Base-by-base conservation (phyloP, 1,140 invertebrate species). In the Drosophila tsacasi region DNA sequence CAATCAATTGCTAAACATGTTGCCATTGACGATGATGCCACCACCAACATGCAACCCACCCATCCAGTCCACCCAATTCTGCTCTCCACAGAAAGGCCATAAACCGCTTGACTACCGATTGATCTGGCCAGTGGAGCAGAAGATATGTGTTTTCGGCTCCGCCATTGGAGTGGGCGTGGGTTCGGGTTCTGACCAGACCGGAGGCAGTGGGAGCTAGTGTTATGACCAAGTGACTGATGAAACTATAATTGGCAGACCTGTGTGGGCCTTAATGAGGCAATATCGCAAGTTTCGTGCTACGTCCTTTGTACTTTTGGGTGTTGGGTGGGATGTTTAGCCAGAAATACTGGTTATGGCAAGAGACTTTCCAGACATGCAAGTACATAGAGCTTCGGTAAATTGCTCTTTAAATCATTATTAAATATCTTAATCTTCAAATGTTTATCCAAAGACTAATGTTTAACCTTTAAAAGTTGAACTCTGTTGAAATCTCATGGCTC, bases 1-100 rank as follows among this genome's bases (percentile, higher is more conserved):
- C 83, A 87, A 83, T 86, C 83, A 83, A 83, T 86, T 83, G 79
- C 60, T 60, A 66, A 52, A 67, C 67, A 77, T 77, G 67, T 66
- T 83, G 67, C 60, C 71, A 79, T 86, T 83, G 82, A 78, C 63
- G 60, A 55, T 61, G 44, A 37, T 46, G 54, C 39, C 30, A 44
- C 59, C 73, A 72, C 32, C 32, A 37, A 3, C 12, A 8, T 1
- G n/a, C 30, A 3, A n/a, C 9, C 27, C 50, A 19, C 10, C 32
- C 5, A 17, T 5, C 19, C 13, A 17, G 17, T 32, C 52, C 19
- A 17, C 19, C 19, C 64, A 55, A 55, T 55, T 39, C 23, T 23
- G 23, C 5, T 23, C 50, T 39, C 68, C 35, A 30, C 37, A 81
- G 73, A 73, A 87, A 74, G 72, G 57, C 65, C 71, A 69, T 71